Evolutionary conservation across 2,888 invertebrate species (phyloP), one percentile per base, ranked within the genome.

Genomic region (Cloeon dipterum): DNA sequence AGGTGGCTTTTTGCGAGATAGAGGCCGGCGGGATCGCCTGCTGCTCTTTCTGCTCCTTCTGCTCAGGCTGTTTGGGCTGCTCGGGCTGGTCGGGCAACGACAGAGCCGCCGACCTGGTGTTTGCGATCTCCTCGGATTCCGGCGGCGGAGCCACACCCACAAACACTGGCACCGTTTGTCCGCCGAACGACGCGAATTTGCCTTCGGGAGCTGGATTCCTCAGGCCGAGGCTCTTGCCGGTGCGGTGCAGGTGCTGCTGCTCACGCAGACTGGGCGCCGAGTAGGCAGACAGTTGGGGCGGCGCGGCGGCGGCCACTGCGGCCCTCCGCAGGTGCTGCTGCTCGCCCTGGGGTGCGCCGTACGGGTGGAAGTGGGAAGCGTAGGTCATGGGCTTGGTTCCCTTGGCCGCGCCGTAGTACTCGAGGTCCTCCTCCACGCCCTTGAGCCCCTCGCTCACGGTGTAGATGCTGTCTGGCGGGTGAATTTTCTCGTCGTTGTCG

Each of bases 381-480:
- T 29, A n/a, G 5, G 29, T 16, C 7, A 14, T 14, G 7, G 29
- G 29, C 16, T 29, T 29, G 5, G 29, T 29, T 5, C 29, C 29
- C 29, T 29, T 29, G 16, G 29, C 29, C n/a, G 29, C 29, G 7
- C 29, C 29, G n/a, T 29, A 29, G 16, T 29, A 29, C 16, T 29
- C 29, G 10, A 29, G 14, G 14, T 29, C 29, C n/a, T 16, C 16
- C 14, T 29, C 29, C 8, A 29, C 29, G n/a, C 29, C 29, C 8
- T 14, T 14, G 14, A 16, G 5, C 4, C 20, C 35, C 16, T 20
- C 4, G 14, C 16, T 29, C n/a, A n/a, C n/a, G n/a, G 29, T 29
- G 29, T 29, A 29, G 7, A 29, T 73, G 73, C 37, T 70, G 10
- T 34, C 38, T 13, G 35, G 34, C n/a, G 38, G 29, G 14, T 38